Percentiles rank a stretch among this genome's conserved stretches.
Conservation (phyloP, 2,797 vertebrate species). For the Pithecia hirsuta region DNA sequence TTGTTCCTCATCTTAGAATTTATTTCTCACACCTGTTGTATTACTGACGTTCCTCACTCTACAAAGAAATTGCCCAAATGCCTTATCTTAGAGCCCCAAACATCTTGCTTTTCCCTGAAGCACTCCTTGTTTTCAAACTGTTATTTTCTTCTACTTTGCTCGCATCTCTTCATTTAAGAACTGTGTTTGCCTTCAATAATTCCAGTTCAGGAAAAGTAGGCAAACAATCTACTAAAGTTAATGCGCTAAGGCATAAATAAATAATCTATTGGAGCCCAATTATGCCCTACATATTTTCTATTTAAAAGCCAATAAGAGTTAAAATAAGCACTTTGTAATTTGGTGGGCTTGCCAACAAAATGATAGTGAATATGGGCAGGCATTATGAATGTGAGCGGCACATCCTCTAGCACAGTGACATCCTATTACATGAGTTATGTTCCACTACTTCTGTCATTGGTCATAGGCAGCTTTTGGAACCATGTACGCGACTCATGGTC, state of each 20-base stretch:
- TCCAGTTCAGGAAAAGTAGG: background rate
- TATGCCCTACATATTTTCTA: background rate
- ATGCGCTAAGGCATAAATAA: background rate
- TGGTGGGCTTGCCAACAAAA: background rate
- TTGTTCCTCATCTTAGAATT: background rate
- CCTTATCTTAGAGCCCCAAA: background rate
- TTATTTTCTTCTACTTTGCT: background rate
- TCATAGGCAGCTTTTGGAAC: background rate
- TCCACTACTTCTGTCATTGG: background rate
- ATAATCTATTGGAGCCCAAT: background rate
- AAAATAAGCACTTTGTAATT: background rate
- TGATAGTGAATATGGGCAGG: background rate
- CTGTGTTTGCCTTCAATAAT: background rate
- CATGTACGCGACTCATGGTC: background rate
- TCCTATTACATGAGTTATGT: rapidly evolving
- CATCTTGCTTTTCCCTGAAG: background rate
- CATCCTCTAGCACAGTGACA: background rate
- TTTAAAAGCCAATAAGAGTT: background rate
- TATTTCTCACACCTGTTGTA: background rate
- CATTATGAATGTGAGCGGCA: background rate
- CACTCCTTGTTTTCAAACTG: background rate
- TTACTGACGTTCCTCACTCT: background rate
- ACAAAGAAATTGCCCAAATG: background rate
- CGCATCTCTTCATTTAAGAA: background rate
- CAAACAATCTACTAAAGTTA: background rate